Conservation (phyloP, 2,113 vertebrate genomes). For the Deroptyus accipitrinus region DNA sequence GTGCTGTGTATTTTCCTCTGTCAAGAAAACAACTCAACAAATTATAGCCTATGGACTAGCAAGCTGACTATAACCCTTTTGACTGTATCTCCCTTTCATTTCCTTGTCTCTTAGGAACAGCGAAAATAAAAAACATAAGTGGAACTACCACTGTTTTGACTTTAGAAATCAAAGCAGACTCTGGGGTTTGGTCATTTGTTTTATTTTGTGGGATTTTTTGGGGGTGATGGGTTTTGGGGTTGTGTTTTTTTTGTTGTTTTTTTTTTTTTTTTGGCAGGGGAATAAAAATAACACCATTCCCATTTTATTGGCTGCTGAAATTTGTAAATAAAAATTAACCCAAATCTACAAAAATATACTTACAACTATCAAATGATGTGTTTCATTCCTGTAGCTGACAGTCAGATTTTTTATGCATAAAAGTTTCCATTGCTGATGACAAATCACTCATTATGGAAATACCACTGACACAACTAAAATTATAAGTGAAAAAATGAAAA, state of each 20-base stretch:
- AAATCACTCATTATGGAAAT: background rate
- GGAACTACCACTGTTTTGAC: background rate
- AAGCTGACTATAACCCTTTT: background rate
- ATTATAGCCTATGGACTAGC: fast-evolving
- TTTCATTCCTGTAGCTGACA: background rate
- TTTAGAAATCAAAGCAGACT: background rate
- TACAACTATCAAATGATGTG: background rate
- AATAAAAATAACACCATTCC: background rate
- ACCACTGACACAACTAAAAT: background rate
- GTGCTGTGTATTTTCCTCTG: background rate
- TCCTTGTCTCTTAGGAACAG: background rate
- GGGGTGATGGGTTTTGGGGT: fast-evolving
- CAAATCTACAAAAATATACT: background rate
- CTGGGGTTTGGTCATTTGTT: fast-evolving
- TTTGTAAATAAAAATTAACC: background rate
- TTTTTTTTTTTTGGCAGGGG: fast-evolving
- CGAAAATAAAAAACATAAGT: background rate
- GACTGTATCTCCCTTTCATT: background rate
- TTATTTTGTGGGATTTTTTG: fast-evolving
- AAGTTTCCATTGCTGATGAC: background rate
- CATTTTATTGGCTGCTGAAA: background rate
- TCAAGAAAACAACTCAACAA: background rate
- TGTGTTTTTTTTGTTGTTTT: background rate
- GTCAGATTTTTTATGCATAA: background rate
- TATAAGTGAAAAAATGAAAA: background rate